These are phyloP conservation scores for Pelodiscus sinensis DNA, from an alignment of 2,113 vertebrate genomes.

Conservation along the genomic window DNA sequence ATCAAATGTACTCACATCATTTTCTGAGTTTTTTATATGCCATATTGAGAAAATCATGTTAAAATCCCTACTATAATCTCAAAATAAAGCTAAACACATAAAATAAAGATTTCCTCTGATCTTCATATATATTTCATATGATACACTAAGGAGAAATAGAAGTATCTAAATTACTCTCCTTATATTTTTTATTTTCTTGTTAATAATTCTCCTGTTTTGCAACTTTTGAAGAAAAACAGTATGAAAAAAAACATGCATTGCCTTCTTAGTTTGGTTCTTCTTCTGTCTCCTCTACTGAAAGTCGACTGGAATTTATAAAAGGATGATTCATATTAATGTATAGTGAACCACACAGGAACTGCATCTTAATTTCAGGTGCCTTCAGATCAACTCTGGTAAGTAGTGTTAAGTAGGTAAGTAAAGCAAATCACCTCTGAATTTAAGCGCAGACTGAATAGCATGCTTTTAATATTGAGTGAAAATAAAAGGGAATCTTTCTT, in stretches of 20 bases:
- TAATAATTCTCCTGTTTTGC: background rate
- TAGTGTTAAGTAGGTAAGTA: background rate
- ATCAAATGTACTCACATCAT: background rate
- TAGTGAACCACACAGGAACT: background rate
- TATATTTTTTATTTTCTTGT: background rate
- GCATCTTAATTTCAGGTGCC: background rate
- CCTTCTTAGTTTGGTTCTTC: background rate
- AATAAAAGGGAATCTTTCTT: background rate
- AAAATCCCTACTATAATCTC: background rate
- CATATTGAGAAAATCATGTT: background rate
- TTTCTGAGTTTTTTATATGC: background rate
- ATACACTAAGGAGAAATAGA: background rate
- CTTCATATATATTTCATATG: conserved; percentile 3
- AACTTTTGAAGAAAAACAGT: conserved; percentile 16
- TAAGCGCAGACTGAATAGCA: rapidly evolving
- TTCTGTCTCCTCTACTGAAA: background rate
- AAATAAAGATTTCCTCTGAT: background rate
- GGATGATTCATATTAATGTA: background rate
- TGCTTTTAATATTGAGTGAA: background rate
- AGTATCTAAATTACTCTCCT: background rate
- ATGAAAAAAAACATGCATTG: background rate
- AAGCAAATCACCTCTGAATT: background rate
- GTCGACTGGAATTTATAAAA: background rate
- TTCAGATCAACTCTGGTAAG: background rate
- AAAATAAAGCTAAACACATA: background rate